Evolutionary conservation across 2,113 vertebrate species (phyloP).

Genomic region (Ptilonorhynchus violaceus): DNA sequence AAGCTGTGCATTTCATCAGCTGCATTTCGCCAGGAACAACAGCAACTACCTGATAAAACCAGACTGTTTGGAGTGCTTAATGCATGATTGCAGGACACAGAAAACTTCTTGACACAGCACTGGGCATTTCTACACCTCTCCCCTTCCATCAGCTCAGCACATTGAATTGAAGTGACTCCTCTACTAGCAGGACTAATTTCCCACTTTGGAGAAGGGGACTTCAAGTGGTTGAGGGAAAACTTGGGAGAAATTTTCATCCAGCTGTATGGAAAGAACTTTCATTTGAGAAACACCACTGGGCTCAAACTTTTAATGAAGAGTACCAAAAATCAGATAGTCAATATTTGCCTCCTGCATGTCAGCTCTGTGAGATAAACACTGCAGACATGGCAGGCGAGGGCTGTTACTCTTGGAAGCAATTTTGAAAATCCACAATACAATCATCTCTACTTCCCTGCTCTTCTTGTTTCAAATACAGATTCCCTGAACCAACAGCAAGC

Average conservation of each 20-base stretch:
- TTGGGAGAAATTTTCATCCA: background rate
- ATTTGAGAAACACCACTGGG: background rate
- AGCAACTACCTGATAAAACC: constrained; percentile 11
- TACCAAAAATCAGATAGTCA: background rate
- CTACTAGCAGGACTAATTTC: background rate
- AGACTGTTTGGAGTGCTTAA: background rate
- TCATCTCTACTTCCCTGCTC: background rate
- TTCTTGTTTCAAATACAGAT: background rate
- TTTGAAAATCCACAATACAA: background rate
- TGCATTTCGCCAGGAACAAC: background rate
- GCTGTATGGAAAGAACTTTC: background rate
- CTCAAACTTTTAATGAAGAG: background rate
- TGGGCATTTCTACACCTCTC: background rate
- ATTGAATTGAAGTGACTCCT: background rate
- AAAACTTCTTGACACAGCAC: background rate
- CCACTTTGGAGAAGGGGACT: background rate
- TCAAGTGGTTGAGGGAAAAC: background rate
- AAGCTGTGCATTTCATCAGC: background rate
- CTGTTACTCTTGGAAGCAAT: background rate
- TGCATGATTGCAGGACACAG: background rate
- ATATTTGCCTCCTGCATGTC: background rate
- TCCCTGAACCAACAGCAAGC: rapidly evolving
- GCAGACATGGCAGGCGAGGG: background rate
- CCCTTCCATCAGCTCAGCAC: background rate
- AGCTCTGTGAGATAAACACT: background rate